Evolutionary conservation across 1,140 invertebrate genomes (phyloP).

Genomic region (Meloidogyne floridensis): DNA sequence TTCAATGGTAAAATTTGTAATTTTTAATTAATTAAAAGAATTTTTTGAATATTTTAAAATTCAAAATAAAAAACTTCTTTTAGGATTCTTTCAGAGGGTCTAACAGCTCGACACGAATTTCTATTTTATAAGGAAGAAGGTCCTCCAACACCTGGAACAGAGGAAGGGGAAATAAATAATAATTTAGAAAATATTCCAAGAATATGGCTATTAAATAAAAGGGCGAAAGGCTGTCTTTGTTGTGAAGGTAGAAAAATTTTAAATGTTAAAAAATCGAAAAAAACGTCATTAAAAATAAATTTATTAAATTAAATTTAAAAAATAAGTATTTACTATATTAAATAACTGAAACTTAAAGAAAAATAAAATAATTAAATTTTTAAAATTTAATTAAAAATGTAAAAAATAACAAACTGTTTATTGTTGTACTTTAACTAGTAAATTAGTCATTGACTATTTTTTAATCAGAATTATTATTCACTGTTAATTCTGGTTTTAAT

Average conservation of each 20-base stretch:
- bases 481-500: neutral
- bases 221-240: constrained; percentile 26
- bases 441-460: neutral
- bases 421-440: neutral
- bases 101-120: constrained; percentile 38
- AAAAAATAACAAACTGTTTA: no score
- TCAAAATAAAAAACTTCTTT: neutral
- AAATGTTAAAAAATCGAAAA: neutral
- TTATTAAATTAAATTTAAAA: neutral
- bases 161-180: neutral
- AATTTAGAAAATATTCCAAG: neutral
- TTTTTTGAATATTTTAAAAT: neutral
- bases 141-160: neutral
- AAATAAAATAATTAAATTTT: neutral
- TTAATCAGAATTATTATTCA: constrained; percentile 69
- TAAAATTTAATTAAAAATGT: neutral
- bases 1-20: constrained; percentile 29
- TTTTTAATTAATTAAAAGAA: neutral
- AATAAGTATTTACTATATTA: neutral
- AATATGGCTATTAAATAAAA: constrained; percentile 26
- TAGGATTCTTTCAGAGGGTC: constrained; percentile 31
- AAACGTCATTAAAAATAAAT: no score
- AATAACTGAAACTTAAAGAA: neutral
- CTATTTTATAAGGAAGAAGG: constrained; percentile 33
- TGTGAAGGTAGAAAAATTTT: constrained; percentile 25